Evolutionary conservation across 2,888 invertebrate species (phyloP).

Genomic region (Stenichneumon culpator): DNA sequence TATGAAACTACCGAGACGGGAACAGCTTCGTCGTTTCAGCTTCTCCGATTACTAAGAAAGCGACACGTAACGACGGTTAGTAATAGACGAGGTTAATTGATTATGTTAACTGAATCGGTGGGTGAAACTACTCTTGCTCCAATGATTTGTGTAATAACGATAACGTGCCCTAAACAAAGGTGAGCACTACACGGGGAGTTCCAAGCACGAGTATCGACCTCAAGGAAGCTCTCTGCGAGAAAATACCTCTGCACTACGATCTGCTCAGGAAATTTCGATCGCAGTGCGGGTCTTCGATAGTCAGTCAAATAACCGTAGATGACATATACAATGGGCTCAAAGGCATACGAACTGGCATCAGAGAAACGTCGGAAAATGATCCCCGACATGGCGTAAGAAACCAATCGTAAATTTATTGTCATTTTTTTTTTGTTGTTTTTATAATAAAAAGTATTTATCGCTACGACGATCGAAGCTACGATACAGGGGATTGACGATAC

Average conservation of each 20-base stretch:
- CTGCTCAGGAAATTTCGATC: conserved; percentile 77
- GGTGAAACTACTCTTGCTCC: background rate
- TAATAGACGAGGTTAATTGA: conserved; percentile 46
- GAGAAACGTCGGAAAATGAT: conserved; percentile 78
- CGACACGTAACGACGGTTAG: conserved; percentile 73
- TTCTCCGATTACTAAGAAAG: conserved; percentile 20
- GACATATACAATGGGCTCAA: conserved; percentile 78
- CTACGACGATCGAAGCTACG: conserved; percentile 70
- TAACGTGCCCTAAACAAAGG: conserved; percentile 58
- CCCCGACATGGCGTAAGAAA: conserved; percentile 74
- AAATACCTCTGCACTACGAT: conserved; percentile 80
- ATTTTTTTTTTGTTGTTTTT: conserved; percentile 2
- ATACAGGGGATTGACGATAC: conserved; percentile 80
- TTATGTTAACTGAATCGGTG: conserved; percentile 26
- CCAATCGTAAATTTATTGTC: background rate
- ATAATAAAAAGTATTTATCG: background rate
- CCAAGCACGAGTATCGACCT: conserved; percentile 78
- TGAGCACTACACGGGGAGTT: conserved; percentile 75
- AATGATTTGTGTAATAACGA: conserved; percentile 35
- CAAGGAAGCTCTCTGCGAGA: conserved; percentile 80
- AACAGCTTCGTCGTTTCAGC: background rate
- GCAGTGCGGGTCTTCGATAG: conserved; percentile 73
- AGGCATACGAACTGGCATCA: conserved; percentile 75
- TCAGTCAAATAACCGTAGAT: conserved; percentile 78
- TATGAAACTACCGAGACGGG: conserved; percentile 43